These are phyloP conservation scores for Athalia cordata DNA, from an alignment of 2,888 invertebrate genomes.

Conservation along the genomic window DNA sequence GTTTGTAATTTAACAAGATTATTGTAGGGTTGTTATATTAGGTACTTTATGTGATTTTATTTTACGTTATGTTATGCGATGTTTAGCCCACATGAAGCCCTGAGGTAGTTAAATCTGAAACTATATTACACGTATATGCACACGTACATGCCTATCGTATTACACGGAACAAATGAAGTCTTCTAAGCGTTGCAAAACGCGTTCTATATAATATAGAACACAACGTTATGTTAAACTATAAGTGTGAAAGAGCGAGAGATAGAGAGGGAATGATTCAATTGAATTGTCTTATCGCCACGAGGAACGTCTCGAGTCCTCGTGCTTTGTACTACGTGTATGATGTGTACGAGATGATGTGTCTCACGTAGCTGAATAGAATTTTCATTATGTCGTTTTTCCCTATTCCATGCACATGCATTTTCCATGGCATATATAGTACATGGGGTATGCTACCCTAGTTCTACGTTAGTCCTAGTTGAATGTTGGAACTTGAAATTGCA, in stretches of 20 bases:
- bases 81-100: slow-evolving; percentile 33
- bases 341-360: too few relatives aligned
- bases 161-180: slow-evolving; percentile 29
- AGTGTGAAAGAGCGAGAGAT: neutral
- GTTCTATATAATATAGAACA: neutral
- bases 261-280: slow-evolving; percentile 18
- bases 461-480: too few relatives aligned
- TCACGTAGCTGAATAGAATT: too few relatives aligned
- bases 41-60: neutral
- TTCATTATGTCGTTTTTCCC: too few relatives aligned
- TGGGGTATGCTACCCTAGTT: too few relatives aligned
- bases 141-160: neutral
- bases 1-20: too few relatives aligned
- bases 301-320: too few relatives aligned
- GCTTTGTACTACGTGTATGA: too few relatives aligned
- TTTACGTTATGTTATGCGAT: slow-evolving; percentile 21
- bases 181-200: slow-evolving; percentile 21
- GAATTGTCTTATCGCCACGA: too few relatives aligned
- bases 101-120: slow-evolving; percentile 25
- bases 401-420: too few relatives aligned
- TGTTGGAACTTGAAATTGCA: too few relatives aligned
- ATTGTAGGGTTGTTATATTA: neutral
- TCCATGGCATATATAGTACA: too few relatives aligned
- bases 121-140: neutral
- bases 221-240: neutral